Evolutionary conservation across 2,797 vertebrate genomes (phyloP).

Genomic region (Spondyliosoma cantharus): DNA sequence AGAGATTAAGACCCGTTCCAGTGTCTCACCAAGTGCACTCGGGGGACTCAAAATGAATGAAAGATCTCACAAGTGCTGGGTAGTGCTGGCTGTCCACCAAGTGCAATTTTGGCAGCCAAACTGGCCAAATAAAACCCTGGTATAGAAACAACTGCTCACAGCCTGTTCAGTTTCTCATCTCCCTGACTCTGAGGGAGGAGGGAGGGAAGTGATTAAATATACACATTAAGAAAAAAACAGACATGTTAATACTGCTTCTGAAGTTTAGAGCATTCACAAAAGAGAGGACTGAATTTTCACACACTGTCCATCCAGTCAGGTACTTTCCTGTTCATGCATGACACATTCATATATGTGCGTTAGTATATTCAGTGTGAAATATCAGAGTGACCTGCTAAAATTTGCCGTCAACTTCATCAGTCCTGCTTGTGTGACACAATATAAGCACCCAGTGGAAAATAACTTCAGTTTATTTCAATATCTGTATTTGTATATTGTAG

Average conservation of each 20-base stretch:
- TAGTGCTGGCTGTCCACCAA: slow-evolving; percentile 45
- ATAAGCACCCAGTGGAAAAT: neutral
- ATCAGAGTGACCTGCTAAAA: neutral
- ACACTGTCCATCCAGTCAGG: neutral
- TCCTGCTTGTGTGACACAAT: neutral
- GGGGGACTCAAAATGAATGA: slow-evolving; percentile 41
- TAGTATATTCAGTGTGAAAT: neutral
- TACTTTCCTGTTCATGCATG: neutral
- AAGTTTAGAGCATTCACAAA: neutral
- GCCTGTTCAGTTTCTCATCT: slow-evolving; percentile 42
- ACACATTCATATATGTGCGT: neutral
- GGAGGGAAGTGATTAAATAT: neutral
- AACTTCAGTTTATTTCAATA: neutral
- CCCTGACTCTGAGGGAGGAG: neutral
- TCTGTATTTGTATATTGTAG: neutral
- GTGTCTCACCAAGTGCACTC: slow-evolving; percentile 36
- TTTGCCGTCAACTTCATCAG: neutral
- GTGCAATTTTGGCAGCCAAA: slow-evolving; percentile 46
- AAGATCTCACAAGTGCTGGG: slow-evolving; percentile 46
- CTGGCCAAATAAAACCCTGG: slow-evolving; percentile 35
- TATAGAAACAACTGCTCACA: slow-evolving; percentile 36
- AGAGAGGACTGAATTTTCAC: neutral
- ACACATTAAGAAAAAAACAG: neutral
- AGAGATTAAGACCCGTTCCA: slow-evolving; percentile 29
- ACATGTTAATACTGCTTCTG: neutral